Evolutionary conservation across 2,797 vertebrate species (phyloP).

Genomic region (Ispidina lecontei): DNA sequence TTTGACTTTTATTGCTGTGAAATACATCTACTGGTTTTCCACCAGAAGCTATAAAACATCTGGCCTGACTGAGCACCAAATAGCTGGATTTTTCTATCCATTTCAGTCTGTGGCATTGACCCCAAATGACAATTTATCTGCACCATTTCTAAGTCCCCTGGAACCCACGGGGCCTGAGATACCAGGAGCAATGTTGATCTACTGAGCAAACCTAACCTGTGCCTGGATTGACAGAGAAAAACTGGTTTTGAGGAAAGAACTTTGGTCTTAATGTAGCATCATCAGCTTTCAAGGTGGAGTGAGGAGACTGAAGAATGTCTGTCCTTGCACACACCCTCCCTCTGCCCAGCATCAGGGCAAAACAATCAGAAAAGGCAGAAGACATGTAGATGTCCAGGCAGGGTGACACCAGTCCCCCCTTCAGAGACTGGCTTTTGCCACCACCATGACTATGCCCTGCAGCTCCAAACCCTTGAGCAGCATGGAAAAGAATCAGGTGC

Average conservation of each 20-base stretch:
- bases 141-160: slow-evolving; percentile 5
- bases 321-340: neutral
- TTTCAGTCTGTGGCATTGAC: slow-evolving; percentile 25
- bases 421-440: neutral
- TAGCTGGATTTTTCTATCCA: slow-evolving; percentile 41
- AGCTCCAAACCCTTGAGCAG: neutral
- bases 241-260: neutral
- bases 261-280: neutral
- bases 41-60: slow-evolving; percentile 65
- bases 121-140: neutral
- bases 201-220: neutral
- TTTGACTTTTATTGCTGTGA: slow-evolving; percentile 49
- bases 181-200: neutral
- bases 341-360: fast-evolving
- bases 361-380: neutral
- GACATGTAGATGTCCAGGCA: neutral
- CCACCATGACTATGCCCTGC: neutral
- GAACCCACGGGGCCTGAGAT: neutral
- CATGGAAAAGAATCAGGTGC: neutral
- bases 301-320: neutral
- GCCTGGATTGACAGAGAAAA: neutral
- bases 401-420: neutral
- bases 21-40: slow-evolving; percentile 53
- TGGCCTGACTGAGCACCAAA: slow-evolving; percentile 40
- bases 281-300: neutral